phyloP scores from a whole-genome alignment of 2,888 invertebrate species.

The Agriopis leucophaearia region DNA sequence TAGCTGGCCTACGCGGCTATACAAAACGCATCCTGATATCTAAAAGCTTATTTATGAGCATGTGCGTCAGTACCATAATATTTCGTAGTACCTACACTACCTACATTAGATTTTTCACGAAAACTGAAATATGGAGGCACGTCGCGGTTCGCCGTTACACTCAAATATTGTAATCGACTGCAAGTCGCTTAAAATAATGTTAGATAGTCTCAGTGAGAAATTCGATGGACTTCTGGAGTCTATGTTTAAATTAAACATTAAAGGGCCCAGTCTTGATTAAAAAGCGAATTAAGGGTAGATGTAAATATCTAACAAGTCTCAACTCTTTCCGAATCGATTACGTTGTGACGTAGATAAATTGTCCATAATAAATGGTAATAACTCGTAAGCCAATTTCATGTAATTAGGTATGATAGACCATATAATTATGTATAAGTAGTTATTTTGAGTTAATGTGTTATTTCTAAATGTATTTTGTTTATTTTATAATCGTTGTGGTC shows the following conservation, averaged over 20 bases:
- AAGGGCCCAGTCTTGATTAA: constrained; percentile 14
- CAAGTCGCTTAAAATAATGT: not conserved
- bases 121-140: not conserved
- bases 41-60: not conserved
- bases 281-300: not conserved
- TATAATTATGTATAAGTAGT: constrained; percentile 1
- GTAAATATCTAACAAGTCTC: not conserved
- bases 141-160: not conserved
- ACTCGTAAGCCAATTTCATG: constrained; percentile 10
- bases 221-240: not conserved
- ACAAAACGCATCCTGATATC: not conserved
- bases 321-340: constrained; percentile 1
- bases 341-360: constrained; percentile 10
- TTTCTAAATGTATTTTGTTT: constrained; percentile 24
- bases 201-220: not conserved
- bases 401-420: not conserved
- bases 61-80: not conserved
- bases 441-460: constrained; percentile 11
- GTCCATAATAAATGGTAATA: constrained; percentile 3
- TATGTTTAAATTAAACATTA: not conserved
- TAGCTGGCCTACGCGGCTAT: too few species aligned
- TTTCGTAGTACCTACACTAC: not conserved
- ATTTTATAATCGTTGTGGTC: constrained; percentile 25
- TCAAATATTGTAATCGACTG: not conserved
- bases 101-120: not conserved